Percentiles rank a stretch among this genome's conserved stretches.
Conservation (phyloP, 2,113 vertebrate genomes). For the Rattus rattus region DNA sequence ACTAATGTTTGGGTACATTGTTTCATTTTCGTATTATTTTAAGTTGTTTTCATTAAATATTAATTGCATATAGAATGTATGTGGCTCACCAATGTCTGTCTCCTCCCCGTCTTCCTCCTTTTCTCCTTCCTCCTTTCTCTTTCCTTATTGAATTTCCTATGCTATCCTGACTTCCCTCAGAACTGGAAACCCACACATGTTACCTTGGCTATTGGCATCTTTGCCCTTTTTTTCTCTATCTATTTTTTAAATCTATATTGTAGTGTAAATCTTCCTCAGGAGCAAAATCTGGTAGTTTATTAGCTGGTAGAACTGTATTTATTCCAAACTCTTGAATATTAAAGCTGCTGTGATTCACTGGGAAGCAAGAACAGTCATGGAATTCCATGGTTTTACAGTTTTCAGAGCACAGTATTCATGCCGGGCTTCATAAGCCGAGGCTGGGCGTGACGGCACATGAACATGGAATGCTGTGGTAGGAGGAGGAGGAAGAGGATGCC, state of each 20-base stretch:
- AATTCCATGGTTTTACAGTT: not conserved
- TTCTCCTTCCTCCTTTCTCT: not conserved
- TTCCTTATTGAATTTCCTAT: not conserved
- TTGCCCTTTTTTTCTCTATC: not conserved
- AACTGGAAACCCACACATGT: not conserved
- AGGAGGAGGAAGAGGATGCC: no score
- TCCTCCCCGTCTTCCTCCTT: not conserved
- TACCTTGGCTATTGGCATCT: not conserved
- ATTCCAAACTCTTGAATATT: not conserved
- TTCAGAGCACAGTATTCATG: not conserved
- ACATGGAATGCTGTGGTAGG: not conserved
- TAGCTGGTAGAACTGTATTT: not conserved
- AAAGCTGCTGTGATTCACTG: not conserved
- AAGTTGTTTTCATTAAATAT: conserved; percentile 11
- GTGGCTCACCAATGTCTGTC: not conserved
- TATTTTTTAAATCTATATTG: not conserved
- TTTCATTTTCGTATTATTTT: conserved; percentile 49
- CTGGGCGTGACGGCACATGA: not conserved
- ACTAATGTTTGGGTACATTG: not conserved
- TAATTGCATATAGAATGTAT: not conserved
- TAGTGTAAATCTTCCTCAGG: not conserved
- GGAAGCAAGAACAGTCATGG: not conserved
- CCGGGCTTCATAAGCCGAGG: not conserved
- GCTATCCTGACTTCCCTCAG: not conserved
- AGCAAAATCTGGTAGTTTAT: not conserved